Evolutionary conservation across 2,888 invertebrate genomes (phyloP), one percentile per base, ranked within the genome.

Genomic region (Chalcosyrphus nemorum): DNA sequence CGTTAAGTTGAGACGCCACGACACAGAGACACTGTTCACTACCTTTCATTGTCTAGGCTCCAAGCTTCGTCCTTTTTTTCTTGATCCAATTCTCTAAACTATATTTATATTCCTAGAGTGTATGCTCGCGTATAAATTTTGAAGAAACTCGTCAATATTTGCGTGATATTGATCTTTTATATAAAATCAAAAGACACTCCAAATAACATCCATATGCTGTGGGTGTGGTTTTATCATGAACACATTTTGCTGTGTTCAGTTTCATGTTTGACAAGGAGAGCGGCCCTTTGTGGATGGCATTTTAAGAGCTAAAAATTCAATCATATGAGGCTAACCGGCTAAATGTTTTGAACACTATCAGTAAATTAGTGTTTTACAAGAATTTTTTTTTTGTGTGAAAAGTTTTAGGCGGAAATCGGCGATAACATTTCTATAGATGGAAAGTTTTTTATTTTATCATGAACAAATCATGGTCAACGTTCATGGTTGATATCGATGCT

Each of bases 1-100:
- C 9, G 13, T 52, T 4, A 71, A 13, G 11, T 17, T 32, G 52
- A 41, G 24, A 29, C 56, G 13, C 21, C 61, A 63, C 17, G 3
- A 1, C 50, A 35, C 71, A 57, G 7, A 21, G n/a, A 19, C 24
- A 43, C 38, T 19, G 4, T 38, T 54, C 54, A 45, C 59, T 76
- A 78, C 82, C 84, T 84, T 32, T 84, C 84, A 84, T 84, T 80
- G 74, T 84, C 80, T 13, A 32, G 38, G 35, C 41, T 78, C 56
- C 15, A 50, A 72, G 32, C 2, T 32, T 32, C 9, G 11, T 38
- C 38, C n/a, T 32, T 38, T 27, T 17, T 32, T 7, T 47, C 24
- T 35, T 50, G 19, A 54, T 66, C 45, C 59, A 72, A 45, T 57
- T 66, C n/a, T 70, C n/a, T 27, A 41, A 38, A n/a, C 24, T 66